Evolutionary conservation across 1,140 invertebrate genomes (phyloP), one percentile per base, ranked within the genome.

Genomic region (Heliconius himera): DNA sequence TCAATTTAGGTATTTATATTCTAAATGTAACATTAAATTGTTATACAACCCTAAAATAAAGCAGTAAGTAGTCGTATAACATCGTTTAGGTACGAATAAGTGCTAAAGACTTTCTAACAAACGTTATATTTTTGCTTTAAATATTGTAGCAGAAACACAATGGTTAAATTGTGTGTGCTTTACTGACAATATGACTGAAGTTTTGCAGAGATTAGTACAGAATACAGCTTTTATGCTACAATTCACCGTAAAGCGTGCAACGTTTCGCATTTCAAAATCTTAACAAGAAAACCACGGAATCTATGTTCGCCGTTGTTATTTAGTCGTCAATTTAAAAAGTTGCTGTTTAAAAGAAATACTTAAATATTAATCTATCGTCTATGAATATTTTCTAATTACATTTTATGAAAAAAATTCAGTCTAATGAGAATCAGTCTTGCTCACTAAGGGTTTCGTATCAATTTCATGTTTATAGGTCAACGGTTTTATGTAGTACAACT

Each of bases 121-220:
- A 66, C 11, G 60, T 66, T 5, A 26, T 66, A 66, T 66, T 66
- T 66, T 29, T 66, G 22, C 26, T 66, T 29, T 66, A 66, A 66
- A 16, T 66, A 26, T 26, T 66, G 60, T 66, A 66, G 60, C 29
- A 66, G 13, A 16, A 66, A 6, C 60, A 66, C 22, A 66, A 66
- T 66, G 60, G 22, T 66, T 26, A 66, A 66, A 66, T 66, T 66
- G 26, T 66, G 60, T 66, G 22, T 66, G 13, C 26, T 66, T 66
- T 29, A 29, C 60, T 66, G 60, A 66, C 60, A 66, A 66, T 26
- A 66, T 66, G 60, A 66, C 60, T 66, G 60, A 26, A 66, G 60
- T 66, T 66, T 66, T 66, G 60, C 60, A 26, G 60, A 66, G 60
- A 66, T 66, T 66, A 66, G 60, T 66, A 66, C 60, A 66, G 60